Evolutionary conservation across 2,888 invertebrate species (phyloP), one percentile per base, ranked within the genome.

Genomic region (Ceriagrion tenellum): DNA sequence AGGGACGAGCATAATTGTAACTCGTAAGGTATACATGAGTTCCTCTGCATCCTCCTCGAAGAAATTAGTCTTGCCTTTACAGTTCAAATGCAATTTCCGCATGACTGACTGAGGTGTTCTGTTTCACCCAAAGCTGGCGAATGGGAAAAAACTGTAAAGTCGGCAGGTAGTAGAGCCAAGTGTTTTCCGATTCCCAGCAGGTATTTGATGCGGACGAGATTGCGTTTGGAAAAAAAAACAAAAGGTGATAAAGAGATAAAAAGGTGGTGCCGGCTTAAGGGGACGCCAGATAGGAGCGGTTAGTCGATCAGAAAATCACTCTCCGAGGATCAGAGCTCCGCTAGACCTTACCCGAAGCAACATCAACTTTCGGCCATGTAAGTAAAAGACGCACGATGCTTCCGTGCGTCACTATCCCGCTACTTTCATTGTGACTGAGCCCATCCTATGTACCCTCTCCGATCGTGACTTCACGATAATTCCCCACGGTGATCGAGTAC

Each of bases 161-260:
- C 12, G 30, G 81, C 16, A 12, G 18, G 3, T 81, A 26, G 35
- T 0, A 16, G 81, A 35, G 81, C 10, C 30, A 4, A 16, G 35
- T 30, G 18, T 35, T 81, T 13, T 81, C 18, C 12, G 35, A 81
- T 81, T 81, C 35, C n/a, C 35, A 81, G n/a, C 81, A 35, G 81
- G 81, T 81, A 35, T 35, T 81, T 81, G 81, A 81, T 81, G 35
- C 23, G 16, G 81, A 18, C 81, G 35, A 81, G 81, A 81, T 81
- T 81, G 35, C 81, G 35, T 81, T 81, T 81, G 35, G 63, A 20
- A 81, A 81, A 81, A 81, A 81, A 81, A 35, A 35, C 81, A 81
- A 1, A 26, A 35, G 81, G 81, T 26, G 81, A 81, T 81, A 81
- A 81, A 35, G 81, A 30, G 81, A 81, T 81, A 81, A 81, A 81